Evolutionary conservation across 64 coral and sea anemone species (phyloP).

Genomic region (Anthopleura sola): DNA sequence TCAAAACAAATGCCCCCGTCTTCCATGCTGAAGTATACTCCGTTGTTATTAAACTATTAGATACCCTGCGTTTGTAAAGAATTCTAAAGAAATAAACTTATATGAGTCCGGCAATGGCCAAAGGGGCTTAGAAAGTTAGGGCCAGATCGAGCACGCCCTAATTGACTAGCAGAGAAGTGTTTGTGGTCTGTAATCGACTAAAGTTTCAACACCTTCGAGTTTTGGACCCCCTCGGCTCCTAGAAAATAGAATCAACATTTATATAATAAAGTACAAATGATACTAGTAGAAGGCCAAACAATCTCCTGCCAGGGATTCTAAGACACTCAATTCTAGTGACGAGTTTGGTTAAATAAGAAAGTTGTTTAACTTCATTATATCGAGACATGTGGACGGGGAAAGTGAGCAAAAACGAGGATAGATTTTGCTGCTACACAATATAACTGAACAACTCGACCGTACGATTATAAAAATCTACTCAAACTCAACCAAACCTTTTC

Average conservation of each 20-base stretch:
- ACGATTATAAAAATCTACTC: no score
- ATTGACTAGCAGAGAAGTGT: background rate
- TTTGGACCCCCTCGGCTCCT: slow-evolving; percentile 5
- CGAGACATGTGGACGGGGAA: no score
- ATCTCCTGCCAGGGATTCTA: background rate
- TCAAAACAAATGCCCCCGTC: background rate
- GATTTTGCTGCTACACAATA: no score
- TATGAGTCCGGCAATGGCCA: background rate
- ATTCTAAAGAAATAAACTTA: background rate
- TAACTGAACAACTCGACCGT: no score
- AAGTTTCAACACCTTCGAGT: slow-evolving; percentile 11
- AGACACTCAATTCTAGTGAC: background rate
- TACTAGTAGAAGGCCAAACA: background rate
- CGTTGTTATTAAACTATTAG: slow-evolving; percentile 18
- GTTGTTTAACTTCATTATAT: no score
- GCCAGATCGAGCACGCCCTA: background rate
- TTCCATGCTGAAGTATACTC: background rate
- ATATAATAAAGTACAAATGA: background rate
- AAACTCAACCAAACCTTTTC: no score
- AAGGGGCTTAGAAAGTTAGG: background rate
- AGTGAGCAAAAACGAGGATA: no score
- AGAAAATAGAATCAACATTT: background rate
- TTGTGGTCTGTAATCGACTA: slow-evolving; percentile 12
- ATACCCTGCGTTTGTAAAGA: background rate
- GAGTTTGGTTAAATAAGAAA: background rate